These are phyloP conservation scores for Diplosoma virens DNA, from an alignment of 23 tunicate species.

Conservation along the genomic window DNA sequence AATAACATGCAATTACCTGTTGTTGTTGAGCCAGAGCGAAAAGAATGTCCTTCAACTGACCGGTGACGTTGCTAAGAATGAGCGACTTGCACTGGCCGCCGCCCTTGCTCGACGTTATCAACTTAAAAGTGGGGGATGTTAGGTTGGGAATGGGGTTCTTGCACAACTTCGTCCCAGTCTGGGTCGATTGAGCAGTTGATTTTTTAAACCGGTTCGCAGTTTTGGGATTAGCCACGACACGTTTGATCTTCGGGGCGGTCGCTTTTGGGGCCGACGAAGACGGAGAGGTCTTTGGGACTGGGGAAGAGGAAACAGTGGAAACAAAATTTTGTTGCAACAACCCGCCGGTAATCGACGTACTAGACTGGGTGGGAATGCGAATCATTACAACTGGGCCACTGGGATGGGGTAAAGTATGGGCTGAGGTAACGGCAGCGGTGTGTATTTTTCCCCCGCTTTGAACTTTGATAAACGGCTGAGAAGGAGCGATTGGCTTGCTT, in stretches of 20 bases:
- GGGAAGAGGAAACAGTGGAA: not conserved
- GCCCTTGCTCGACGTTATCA: conserved; percentile 64
- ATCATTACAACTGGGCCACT: conserved; percentile 38
- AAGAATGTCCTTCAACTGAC: conserved; percentile 74
- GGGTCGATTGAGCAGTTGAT: not conserved
- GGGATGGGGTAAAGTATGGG: not conserved
- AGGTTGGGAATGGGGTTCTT: not conserved
- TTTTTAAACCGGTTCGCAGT: too few relatives aligned
- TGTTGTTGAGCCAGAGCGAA: conserved; percentile 65
- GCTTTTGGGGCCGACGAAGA: not conserved
- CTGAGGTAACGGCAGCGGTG: conserved; percentile 59
- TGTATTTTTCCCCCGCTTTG: conserved; percentile 51
- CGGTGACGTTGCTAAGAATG: conserved; percentile 67
- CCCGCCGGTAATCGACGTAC: not conserved
- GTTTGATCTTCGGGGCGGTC: too few relatives aligned
- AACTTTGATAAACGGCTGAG: conserved; percentile 41
- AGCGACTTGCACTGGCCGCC: conserved; percentile 58
- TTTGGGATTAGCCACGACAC: too few relatives aligned
- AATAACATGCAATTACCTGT: conserved; percentile 2
- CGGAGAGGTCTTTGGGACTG: not conserved
- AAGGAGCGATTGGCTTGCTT: conserved; percentile 13
- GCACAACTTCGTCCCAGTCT: not conserved
- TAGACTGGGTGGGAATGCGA: conserved; percentile 28
- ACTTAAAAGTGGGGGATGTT: conserved; percentile 63
- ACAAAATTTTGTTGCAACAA: not conserved